Evolutionary conservation across 2,888 invertebrate species (phyloP).

Genomic region (Clistopyga incitator): DNA sequence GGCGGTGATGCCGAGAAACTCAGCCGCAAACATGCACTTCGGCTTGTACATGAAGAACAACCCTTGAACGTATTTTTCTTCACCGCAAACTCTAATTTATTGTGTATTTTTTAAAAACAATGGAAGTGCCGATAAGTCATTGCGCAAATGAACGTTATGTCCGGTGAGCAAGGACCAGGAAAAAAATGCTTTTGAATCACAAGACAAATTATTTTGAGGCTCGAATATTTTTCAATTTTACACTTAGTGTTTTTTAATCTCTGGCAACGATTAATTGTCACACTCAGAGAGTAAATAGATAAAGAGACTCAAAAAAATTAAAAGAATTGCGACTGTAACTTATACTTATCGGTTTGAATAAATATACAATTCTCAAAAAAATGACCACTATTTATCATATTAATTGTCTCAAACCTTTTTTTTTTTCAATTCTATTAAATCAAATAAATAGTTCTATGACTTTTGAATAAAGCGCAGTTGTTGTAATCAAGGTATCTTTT

Average conservation of each 20-base stretch:
- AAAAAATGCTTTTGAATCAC: neutral
- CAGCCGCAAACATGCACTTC: conserved; percentile 39
- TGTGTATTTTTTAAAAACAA: neutral
- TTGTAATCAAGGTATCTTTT: neutral
- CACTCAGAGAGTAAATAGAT: neutral
- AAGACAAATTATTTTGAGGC: neutral
- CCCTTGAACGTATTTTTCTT: neutral
- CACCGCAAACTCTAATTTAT: neutral
- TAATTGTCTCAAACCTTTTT: neutral
- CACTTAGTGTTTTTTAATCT: neutral
- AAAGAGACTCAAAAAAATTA: neutral
- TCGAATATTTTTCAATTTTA: neutral
- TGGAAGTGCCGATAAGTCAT: neutral
- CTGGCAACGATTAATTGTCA: neutral
- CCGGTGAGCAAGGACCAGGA: neutral
- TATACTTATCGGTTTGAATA: neutral
- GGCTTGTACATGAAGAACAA: conserved; percentile 37
- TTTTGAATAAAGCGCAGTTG: neutral
- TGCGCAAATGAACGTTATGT: neutral
- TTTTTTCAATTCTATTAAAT: neutral
- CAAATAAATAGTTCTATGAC: too few relatives aligned
- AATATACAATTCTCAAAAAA: neutral
- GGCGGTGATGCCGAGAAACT: conserved; percentile 18
- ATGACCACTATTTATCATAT: neutral
- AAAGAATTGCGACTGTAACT: neutral